Conservation (phyloP, 1,140 invertebrate species). For the Atta colombica region DNA sequence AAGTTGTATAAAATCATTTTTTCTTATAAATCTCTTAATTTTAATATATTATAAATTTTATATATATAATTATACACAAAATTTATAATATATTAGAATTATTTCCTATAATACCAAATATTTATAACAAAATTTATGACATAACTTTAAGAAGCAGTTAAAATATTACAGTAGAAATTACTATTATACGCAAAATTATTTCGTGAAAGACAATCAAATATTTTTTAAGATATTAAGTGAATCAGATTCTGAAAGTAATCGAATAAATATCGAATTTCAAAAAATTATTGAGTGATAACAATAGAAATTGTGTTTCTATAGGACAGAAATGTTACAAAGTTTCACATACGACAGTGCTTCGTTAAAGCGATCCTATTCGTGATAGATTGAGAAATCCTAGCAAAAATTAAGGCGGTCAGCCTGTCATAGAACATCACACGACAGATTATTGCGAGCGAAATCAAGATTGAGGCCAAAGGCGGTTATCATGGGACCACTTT, state of each 20-base stretch:
- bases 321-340: constrained; percentile 9
- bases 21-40: neutral
- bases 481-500: constrained; percentile 72
- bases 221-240: neutral
- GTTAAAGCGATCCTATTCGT: constrained; percentile 34
- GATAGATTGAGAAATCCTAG: constrained; percentile 56
- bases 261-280: neutral
- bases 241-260: neutral
- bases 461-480: constrained; percentile 71
- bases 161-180: neutral
- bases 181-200: neutral
- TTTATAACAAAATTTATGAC: constrained; percentile 6
- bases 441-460: constrained; percentile 58
- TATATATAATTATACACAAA: neutral
- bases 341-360: neutral
- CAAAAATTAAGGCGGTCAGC: constrained; percentile 47
- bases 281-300: neutral
- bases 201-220: neutral
- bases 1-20: neutral
- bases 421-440: constrained; percentile 69
- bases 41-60: neutral
- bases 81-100: no score
- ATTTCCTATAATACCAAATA: neutral
- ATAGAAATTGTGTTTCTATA: neutral
- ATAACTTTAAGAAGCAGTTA: constrained; percentile 5